These are phyloP conservation scores for Panthera leo DNA, from an alignment of 2,113 vertebrate species.

Conservation along the genomic window DNA sequence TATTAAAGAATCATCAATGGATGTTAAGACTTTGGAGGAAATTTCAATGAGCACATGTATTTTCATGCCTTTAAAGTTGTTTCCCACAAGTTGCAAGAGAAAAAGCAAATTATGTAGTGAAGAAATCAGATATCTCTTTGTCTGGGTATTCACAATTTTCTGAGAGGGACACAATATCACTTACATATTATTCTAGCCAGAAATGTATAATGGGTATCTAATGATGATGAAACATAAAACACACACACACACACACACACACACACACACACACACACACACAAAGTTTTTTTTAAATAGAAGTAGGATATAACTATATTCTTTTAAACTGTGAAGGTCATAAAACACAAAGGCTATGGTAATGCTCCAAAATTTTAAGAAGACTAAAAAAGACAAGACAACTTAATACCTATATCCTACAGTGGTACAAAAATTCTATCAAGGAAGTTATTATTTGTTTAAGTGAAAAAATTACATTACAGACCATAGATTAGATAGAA, in stretches of 20 bases:
- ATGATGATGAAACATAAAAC: neutral
- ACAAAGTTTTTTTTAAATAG: neutral
- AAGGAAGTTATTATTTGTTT: neutral
- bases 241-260: no score
- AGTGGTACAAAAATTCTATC: neutral
- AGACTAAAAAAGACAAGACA: neutral
- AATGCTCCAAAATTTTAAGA: neutral
- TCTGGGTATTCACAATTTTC: neutral
- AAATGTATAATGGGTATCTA: neutral
- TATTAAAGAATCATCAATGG: neutral
- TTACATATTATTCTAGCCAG: neutral
- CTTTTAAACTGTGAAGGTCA: neutral
- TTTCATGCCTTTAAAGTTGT: neutral
- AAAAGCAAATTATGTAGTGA: neutral
- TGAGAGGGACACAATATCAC: neutral
- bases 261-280: no score
- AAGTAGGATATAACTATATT: neutral
- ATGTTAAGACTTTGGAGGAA: neutral
- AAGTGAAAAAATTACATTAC: neutral
- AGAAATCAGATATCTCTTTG: neutral
- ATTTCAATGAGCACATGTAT: neutral
- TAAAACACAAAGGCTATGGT: neutral
- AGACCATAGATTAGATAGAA: neutral
- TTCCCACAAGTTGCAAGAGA: neutral
- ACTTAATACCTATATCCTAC: neutral